Evolutionary conservation across 2,113 vertebrate species (phyloP).

Genomic region (Myrmecobius fasciatus): DNA sequence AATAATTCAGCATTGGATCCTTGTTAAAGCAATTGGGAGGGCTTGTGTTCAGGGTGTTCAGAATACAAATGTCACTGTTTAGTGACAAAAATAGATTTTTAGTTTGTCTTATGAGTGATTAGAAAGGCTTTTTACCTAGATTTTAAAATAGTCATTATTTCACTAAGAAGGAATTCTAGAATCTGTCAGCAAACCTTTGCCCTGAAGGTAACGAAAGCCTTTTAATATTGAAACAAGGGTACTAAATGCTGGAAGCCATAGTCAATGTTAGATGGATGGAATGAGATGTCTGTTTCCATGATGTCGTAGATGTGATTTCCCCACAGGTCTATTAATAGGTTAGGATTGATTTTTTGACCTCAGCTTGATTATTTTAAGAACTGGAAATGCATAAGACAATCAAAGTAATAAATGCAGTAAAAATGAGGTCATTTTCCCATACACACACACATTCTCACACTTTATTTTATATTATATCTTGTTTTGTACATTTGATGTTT

Average conservation of each 20-base stretch:
- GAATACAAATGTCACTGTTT: not conserved
- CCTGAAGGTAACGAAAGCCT: constrained; percentile 53
- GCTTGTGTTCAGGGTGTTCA: not conserved
- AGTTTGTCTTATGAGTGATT: constrained; percentile 5
- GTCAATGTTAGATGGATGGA: constrained; percentile 67
- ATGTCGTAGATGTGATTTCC: constrained; percentile 65
- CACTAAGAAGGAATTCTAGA: constrained; percentile 35
- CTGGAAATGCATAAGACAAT: constrained; percentile 55
- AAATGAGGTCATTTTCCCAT: constrained; percentile 34
- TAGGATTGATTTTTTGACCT: constrained; percentile 72
- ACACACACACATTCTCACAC: not conserved
- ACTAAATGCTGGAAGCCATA: constrained; percentile 69
- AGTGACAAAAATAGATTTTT: constrained; percentile 29
- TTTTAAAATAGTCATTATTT: constrained; percentile 51
- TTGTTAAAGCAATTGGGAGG: not conserved
- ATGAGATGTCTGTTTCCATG: constrained; percentile 66
- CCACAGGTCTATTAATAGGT: constrained; percentile 67
- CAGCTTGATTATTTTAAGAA: constrained; percentile 68
- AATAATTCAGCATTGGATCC: not conserved
- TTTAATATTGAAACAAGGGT: constrained; percentile 61
- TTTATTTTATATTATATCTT: constrained; percentile 52
- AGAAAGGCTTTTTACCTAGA: constrained; percentile 60
- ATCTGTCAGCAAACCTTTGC: constrained; percentile 55
- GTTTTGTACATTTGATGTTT: not conserved
- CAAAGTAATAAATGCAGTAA: constrained; percentile 43